These are phyloP conservation scores for Hydractinia symbiolongicarpus DNA, from an alignment of 30 jellyfish, hydroid and myxozoan genomes.

Conservation along the genomic window DNA sequence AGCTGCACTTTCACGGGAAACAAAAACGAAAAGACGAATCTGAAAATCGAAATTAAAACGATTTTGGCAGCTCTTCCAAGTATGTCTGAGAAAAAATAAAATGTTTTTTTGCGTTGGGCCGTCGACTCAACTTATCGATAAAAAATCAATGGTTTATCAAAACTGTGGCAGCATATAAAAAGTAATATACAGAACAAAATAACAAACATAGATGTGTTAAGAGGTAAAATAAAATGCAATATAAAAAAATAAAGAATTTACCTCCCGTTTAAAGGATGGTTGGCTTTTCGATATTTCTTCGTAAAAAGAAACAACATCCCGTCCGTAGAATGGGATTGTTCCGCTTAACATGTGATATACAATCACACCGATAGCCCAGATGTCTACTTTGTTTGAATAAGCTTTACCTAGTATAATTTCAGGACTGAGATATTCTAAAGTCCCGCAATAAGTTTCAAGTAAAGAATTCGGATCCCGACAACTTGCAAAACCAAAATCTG, in stretches of 20 bases:
- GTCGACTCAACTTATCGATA: neutral
- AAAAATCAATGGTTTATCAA: neutral
- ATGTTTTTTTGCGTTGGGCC: neutral
- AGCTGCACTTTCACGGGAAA: no score
- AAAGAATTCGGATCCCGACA: neutral
- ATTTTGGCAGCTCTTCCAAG: neutral
- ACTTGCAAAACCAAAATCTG: slow-evolving; percentile 36
- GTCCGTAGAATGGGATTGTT: slow-evolving; percentile 17
- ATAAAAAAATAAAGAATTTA: neutral
- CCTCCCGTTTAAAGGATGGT: slow-evolving; percentile 31
- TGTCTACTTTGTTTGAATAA: slow-evolving; percentile 23
- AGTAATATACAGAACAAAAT: neutral
- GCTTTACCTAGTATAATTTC: slow-evolving; percentile 10
- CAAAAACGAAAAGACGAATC: no score
- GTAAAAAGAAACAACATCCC: neutral
- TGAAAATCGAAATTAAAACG: no score
- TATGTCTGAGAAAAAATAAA: neutral
- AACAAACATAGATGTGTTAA: neutral
- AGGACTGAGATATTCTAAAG: slow-evolving; percentile 35
- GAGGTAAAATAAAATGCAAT: neutral
- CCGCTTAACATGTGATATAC: slow-evolving; percentile 33
- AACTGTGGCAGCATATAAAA: neutral
- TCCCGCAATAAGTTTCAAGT: slow-evolving; percentile 31
- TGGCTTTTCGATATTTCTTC: slow-evolving; percentile 12
- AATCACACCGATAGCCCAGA: slow-evolving; percentile 33